phyloP scores from a whole-genome alignment of 2,888 invertebrate genomes.

The Calliopum simillimum region DNA sequence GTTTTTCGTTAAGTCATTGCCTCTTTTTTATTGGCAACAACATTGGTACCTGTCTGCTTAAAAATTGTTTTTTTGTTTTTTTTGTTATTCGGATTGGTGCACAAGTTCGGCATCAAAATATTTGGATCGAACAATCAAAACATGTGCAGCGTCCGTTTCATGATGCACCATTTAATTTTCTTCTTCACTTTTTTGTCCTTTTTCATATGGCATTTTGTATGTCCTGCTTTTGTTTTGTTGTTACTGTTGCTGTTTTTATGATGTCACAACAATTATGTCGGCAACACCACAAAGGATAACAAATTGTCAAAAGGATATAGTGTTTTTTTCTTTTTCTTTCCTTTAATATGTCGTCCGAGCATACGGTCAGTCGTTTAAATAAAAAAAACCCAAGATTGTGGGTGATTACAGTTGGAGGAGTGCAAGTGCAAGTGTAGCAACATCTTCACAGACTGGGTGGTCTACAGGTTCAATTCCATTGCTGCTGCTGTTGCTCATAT shows the following conservation, averaged over 20 bases:
- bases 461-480: background rate
- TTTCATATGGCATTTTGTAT: slow-evolving; percentile 1
- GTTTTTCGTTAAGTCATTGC: background rate
- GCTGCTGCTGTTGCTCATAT: slow-evolving; percentile 20
- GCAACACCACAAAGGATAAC: slow-evolving; percentile 29
- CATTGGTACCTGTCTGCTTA: slow-evolving; percentile 25
- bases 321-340: slow-evolving; percentile 13
- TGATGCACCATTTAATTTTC: slow-evolving; percentile 25
- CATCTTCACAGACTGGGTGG: background rate
- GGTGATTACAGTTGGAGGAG: slow-evolving; percentile 43
- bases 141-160: slow-evolving; percentile 29
- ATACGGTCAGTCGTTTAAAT: too few species aligned
- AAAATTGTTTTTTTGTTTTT: slow-evolving; percentile 4
- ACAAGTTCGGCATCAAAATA: slow-evolving; percentile 22
- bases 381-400: slow-evolving; percentile 49
- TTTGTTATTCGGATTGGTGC: slow-evolving; percentile 9
- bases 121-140: slow-evolving; percentile 39
- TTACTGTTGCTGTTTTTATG: slow-evolving; percentile 12
- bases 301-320: slow-evolving; percentile 27
- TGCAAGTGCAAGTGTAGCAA: slow-evolving; percentile 16
- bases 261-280: slow-evolving; percentile 40
- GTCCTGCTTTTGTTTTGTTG: slow-evolving; percentile 28
- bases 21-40: background rate
- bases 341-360: slow-evolving; percentile 38
- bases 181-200: slow-evolving; percentile 21